Base-by-base conservation (phyloP, 2,113 vertebrate species). In the Verasper variegatus region DNA sequence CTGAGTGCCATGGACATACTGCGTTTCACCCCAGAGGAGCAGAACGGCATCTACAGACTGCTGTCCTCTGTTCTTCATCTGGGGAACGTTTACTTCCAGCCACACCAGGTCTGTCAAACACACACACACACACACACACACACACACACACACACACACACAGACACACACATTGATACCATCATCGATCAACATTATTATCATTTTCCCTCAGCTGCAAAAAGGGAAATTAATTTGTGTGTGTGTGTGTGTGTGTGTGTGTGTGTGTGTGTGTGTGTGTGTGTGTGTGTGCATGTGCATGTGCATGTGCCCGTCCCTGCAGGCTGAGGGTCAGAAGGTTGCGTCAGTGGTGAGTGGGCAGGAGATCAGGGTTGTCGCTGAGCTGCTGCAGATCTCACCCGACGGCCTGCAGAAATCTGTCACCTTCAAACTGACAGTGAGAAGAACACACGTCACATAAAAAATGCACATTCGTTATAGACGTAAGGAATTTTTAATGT, bases 61-160 rank as follows among this genome's bases (percentile, higher is more conserved):
- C 93, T 99, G 71, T 97, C 98, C 37, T 99, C 98, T 1, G 94
- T 99, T 78, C 95, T 99, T 59, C 98, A 99, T 90, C 92, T 99
- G 87, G 98, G 98, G 73, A 99, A 99, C 0, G 96, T 99, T 82
- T 99, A 95, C 94, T 99, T 99, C 6, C 90, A 93, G 74, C 84
- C 91, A 74, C 87, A 86, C 47, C 88, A 92, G 90, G 89, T 91
- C 75, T 37, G 51, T n/a, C 20, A 21, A 60, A 18, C 47, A n/a
- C 74, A 49, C 52, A n/a, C 35, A 5, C 20, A 42, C 58, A 23
- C n/a, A 52, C 51, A 63, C 42, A 73, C 40, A 72, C 15, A 52
- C 58, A 21, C 56, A n/a, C 45, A n/a, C 70, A 49, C 52, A n/a
- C 35, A 5, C 20, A 42, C 58, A 27, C n/a, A 52, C 51, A 64